phyloP scores from a whole-genome alignment of 1,140 invertebrate genomes.

The Latrodectus geometricus region DNA sequence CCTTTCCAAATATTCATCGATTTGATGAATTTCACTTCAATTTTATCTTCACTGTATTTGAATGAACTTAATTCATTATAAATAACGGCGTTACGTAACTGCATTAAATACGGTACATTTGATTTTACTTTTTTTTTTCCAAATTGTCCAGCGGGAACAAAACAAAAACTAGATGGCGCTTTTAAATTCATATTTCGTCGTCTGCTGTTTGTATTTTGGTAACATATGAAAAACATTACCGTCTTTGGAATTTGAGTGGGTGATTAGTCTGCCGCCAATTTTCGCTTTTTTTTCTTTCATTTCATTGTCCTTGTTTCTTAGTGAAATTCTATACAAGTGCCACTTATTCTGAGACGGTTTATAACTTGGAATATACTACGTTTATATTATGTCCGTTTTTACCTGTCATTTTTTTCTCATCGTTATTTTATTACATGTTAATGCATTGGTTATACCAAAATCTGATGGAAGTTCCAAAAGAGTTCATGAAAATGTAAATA shows the following conservation, averaged over 20 bases:
- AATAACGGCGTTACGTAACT: too few species aligned
- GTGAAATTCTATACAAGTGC: slow-evolving; percentile 22
- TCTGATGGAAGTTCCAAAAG: slow-evolving; percentile 40
- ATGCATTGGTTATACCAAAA: slow-evolving; percentile 47
- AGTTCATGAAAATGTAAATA: slow-evolving; percentile 50
- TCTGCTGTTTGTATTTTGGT: slow-evolving; percentile 37
- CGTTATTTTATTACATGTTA: not conserved
- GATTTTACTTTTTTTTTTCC: too few species aligned
- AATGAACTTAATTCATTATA: too few species aligned
- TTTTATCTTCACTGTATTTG: too few species aligned
- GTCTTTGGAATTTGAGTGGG: slow-evolving; percentile 52
- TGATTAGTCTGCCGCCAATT: slow-evolving; percentile 11
- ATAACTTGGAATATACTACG: not conserved
- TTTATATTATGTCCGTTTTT: slow-evolving; percentile 32
- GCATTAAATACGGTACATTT: too few species aligned
- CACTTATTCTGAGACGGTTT: slow-evolving; percentile 8
- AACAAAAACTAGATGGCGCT: slow-evolving; percentile 29
- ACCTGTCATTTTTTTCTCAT: not conserved
- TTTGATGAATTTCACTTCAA: too few species aligned
- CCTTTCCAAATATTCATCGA: too few species aligned
- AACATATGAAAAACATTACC: slow-evolving; percentile 59
- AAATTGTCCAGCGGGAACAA: not conserved
- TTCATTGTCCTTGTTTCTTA: slow-evolving; percentile 9
- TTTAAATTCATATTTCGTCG: slow-evolving; percentile 3
- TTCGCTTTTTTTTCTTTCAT: slow-evolving; percentile 30